Evolutionary conservation across 64 coral and sea anemone species (phyloP), one percentile per base, ranked within the genome.

Genomic region (Montipora sp.): DNA sequence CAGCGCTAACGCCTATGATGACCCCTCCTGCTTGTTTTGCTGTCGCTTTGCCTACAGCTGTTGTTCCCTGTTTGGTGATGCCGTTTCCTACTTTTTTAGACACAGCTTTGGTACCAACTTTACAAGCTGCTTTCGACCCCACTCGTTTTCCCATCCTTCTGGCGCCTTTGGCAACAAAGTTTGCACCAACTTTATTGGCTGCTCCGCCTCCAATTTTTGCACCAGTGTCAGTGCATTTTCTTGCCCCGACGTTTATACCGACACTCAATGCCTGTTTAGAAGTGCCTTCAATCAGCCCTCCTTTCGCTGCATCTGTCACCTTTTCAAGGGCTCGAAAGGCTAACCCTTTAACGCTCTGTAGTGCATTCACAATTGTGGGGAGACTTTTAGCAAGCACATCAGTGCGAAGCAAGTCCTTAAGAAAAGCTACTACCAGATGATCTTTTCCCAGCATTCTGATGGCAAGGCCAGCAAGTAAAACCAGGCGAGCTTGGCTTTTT

Each of bases 391-490:
- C 11, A 5, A 68, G 59, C 13, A 83, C n/a, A 83, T 83, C 58
- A 45, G 80, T 8, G 16, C 43, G 57, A 63, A 83, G 23, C 23
- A 63, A 6, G 59, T 60, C 24, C 43, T 66, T 18, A 5, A 67
- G 61, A 8, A 83, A 84, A 43, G 43, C 16, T 47, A 84, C 81
- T 48, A 27, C 14, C 16, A 50, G 45, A 49, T 84, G 81, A 61
- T 70, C 69, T 84, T n/a, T 7, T 69, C 63, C 81, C 1, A 84
- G 81, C 60, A 84, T 69, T 69, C 44, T 70, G 5, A 13, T 16
- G 14, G 81, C 81, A 84, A 84, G 59, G 8, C 18, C 63, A 63
- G 63, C 61, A n/a, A 49, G 5, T 66, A 84, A 84, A 14, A 70
- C 11, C 60, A 84, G 44, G 19, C 43, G 81, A 48, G 3, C 7